Percentiles rank a stretch among this genome's conserved stretches.
phyloP scores from a whole-genome alignment of 2,797 vertebrate genomes.

The Erithacus rubecula region DNA sequence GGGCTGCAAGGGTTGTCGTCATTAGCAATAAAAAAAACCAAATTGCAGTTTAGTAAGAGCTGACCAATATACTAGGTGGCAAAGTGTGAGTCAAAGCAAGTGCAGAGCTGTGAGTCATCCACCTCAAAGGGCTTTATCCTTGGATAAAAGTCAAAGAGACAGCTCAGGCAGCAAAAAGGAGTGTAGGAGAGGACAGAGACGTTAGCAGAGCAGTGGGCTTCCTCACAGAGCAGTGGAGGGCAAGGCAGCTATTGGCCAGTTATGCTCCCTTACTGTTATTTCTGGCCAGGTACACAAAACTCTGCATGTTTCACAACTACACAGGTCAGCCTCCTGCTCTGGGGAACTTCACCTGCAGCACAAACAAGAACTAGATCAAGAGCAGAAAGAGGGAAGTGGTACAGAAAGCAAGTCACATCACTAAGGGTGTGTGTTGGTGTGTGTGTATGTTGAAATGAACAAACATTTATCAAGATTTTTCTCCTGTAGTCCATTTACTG shows the following conservation, averaged over 20 bases:
- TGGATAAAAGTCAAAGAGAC: slow-evolving; percentile 28
- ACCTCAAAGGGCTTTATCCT: slow-evolving; percentile 32
- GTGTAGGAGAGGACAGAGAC: background rate
- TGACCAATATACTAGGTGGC: slow-evolving; percentile 19
- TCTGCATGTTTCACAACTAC: background rate
- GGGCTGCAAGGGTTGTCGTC: background rate
- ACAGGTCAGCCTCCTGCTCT: background rate
- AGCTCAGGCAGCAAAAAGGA: background rate
- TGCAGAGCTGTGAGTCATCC: slow-evolving; percentile 10
- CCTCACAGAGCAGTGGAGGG: background rate
- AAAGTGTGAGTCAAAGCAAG: slow-evolving; percentile 43
- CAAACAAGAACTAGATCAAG: background rate
- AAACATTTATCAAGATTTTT: background rate
- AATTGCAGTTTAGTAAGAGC: background rate
- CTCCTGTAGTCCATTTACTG: background rate
- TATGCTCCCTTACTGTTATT: background rate
- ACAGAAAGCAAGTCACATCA: background rate
- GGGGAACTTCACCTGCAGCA: background rate
- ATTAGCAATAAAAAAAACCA: background rate
- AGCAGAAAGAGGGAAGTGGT: background rate
- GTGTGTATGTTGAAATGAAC: background rate
- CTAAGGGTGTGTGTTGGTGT: background rate
- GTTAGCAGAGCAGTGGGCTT: background rate
- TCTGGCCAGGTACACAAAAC: background rate
- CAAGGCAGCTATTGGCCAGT: background rate